Evolutionary conservation across 2,888 invertebrate genomes (phyloP).

Genomic region (Acronicta aceris): DNA sequence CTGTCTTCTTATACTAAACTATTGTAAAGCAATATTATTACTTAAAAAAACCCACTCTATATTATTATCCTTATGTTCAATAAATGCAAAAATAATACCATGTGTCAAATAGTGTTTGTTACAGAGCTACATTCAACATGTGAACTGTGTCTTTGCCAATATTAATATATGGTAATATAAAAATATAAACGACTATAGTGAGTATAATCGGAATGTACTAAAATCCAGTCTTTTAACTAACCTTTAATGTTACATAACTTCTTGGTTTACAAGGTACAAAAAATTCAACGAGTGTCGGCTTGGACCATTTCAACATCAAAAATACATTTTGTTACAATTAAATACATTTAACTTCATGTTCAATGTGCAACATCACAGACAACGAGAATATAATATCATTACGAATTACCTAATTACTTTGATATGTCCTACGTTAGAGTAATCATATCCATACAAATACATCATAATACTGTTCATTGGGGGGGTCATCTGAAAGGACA

Average conservation of each 20-base stretch:
- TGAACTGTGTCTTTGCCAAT: constrained; percentile 49
- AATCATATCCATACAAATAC: constrained; percentile 54
- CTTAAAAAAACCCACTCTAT: constrained; percentile 58
- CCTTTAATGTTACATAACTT: constrained; percentile 59
- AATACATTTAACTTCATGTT: constrained; percentile 56
- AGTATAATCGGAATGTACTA: constrained; percentile 61
- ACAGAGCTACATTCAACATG: constrained; percentile 50
- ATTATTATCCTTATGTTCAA: constrained; percentile 58
- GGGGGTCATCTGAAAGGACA: constrained; percentile 51
- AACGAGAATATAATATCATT: constrained; percentile 58
- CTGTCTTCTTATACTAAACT: constrained; percentile 55
- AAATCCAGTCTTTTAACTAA: constrained; percentile 65
- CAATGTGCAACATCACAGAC: constrained; percentile 59
- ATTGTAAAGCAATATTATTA: constrained; percentile 48
- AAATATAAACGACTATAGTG: constrained; percentile 62
- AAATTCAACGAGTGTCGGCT: constrained; percentile 52
- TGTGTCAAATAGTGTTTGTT: constrained; percentile 51
- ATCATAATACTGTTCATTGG: constrained; percentile 52
- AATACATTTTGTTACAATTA: constrained; percentile 64
- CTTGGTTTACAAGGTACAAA: constrained; percentile 56
- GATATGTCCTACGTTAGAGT: constrained; percentile 60
- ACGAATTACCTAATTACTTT: constrained; percentile 52
- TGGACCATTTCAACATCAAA: constrained; percentile 69
- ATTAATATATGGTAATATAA: constrained; percentile 56
- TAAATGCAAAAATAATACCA: constrained; percentile 63